Conservation (phyloP, 2,113 vertebrate species). For the Australoheros scitulus region DNA sequence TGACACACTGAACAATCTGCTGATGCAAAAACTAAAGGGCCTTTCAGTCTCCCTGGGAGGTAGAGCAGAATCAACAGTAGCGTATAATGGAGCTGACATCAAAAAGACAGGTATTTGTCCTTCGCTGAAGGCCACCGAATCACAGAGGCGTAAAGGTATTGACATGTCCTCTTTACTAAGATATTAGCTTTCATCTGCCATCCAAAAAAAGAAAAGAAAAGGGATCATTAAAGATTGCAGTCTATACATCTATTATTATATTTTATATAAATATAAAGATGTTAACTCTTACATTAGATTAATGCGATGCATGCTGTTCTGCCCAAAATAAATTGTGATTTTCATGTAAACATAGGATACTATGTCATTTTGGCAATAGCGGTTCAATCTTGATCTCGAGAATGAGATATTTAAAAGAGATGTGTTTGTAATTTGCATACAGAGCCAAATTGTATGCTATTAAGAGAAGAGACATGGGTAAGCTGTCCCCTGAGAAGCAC, state of each 20-base stretch:
- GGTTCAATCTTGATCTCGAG: not conserved
- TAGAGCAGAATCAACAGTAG: slow-evolving; percentile 50
- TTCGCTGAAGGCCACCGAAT: slow-evolving; percentile 47
- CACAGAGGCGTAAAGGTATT: slow-evolving; percentile 11
- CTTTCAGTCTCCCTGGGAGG: slow-evolving; percentile 68
- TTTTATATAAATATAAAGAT: not conserved
- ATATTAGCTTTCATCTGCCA: slow-evolving; percentile 11
- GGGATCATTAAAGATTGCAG: not conserved
- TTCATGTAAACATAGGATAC: not conserved
- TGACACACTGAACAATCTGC: slow-evolving; percentile 74
- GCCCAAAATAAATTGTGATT: not conserved
- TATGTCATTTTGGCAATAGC: slow-evolving; percentile 1
- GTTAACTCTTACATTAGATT: not conserved
- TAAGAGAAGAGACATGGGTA: slow-evolving; percentile 11
- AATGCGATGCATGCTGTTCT: not conserved
- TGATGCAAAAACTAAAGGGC: slow-evolving; percentile 74
- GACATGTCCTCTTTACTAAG: slow-evolving; percentile 11
- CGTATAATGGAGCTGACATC: slow-evolving; percentile 61
- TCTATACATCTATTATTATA: not conserved
- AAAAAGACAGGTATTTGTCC: slow-evolving; percentile 67
- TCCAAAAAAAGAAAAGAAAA: not conserved
- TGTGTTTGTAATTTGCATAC: slow-evolving; percentile 27
- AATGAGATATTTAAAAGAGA: slow-evolving; percentile 13
- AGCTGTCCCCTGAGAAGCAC: slow-evolving; percentile 35
- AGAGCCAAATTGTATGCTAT: slow-evolving; percentile 13